Percentiles rank a stretch among this genome's conserved stretches.
These are phyloP conservation scores for Porites divaricata DNA, from an alignment of 92 coral and sea anemone species.

Conservation along the genomic window DNA sequence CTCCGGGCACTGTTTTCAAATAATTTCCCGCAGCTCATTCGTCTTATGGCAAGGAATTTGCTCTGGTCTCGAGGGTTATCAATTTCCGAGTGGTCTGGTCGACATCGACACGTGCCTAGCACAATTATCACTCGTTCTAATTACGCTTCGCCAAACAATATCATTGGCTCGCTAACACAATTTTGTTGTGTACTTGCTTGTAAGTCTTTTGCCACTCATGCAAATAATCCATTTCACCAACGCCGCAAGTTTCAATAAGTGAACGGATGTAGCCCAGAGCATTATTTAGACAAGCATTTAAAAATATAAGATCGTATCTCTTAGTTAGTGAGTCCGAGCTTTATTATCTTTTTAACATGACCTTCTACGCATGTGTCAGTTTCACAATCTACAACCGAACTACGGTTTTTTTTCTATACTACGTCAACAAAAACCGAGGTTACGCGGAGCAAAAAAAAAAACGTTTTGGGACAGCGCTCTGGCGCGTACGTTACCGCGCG, in stretches of 20 bases:
- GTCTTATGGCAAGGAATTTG: conserved; percentile 36
- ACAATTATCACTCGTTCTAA: conserved; percentile 77
- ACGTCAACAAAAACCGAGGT: not conserved
- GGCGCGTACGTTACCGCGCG: not conserved
- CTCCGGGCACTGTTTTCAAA: conserved; percentile 17
- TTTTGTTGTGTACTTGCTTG: conserved; percentile 75
- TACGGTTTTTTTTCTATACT: not conserved
- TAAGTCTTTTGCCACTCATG: conserved; percentile 48
- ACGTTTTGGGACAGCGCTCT: not conserved
- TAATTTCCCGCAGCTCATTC: conserved; percentile 25
- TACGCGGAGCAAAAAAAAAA: not conserved
- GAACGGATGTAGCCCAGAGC: conserved; percentile 37
- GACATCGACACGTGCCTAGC: conserved; percentile 69
- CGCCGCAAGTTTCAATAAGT: conserved; percentile 49
- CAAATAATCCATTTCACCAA: conserved; percentile 68
- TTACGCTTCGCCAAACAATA: conserved; percentile 71
- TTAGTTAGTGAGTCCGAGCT: conserved; percentile 12
- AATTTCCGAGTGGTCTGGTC: conserved; percentile 65
- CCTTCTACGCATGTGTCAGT: conserved; percentile 36
- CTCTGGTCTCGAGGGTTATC: conserved; percentile 55
- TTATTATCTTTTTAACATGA: conserved; percentile 1
- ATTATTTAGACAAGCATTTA: conserved; percentile 48
- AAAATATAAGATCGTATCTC: conserved; percentile 45
- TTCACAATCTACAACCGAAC: not conserved
- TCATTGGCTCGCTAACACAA: conserved; percentile 77